These are phyloP conservation scores for Pomatostomus ruficeps DNA, from an alignment of 2,113 vertebrate genomes.

Conservation along the genomic window DNA sequence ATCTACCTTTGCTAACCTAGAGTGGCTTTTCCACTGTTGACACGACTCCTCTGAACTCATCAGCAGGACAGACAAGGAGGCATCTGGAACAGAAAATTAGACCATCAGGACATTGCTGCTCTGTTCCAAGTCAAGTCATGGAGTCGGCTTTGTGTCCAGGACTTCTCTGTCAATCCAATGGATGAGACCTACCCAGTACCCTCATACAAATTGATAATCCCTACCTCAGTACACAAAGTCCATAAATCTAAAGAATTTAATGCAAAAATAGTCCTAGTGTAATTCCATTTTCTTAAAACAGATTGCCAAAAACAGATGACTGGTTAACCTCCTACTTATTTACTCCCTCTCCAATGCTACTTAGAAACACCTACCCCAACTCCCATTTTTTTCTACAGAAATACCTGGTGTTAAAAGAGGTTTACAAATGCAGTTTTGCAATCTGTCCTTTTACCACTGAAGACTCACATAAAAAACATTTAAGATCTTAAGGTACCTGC, in stretches of 20 bases:
- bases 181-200: not conserved
- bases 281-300: not conserved
- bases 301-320: not conserved
- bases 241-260: not conserved
- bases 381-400: not conserved
- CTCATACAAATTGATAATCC: not conserved
- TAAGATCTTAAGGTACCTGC: not conserved
- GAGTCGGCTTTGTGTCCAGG: not conserved
- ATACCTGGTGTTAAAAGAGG: not conserved
- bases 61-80: not conserved
- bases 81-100: not conserved
- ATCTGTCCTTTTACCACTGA: not conserved
- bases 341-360: not conserved
- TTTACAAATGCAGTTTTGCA: not conserved
- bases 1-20: constrained; percentile 1
- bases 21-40: not conserved
- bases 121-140: not conserved
- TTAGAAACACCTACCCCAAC: not conserved
- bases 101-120: not conserved
- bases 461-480: not conserved
- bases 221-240: not conserved
- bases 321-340: not conserved
- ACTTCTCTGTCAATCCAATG: not conserved
- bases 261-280: not conserved
- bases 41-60: not conserved